Base-by-base conservation (phyloP, 2,797 vertebrate species). In the Clarias laeviceps region DNA sequence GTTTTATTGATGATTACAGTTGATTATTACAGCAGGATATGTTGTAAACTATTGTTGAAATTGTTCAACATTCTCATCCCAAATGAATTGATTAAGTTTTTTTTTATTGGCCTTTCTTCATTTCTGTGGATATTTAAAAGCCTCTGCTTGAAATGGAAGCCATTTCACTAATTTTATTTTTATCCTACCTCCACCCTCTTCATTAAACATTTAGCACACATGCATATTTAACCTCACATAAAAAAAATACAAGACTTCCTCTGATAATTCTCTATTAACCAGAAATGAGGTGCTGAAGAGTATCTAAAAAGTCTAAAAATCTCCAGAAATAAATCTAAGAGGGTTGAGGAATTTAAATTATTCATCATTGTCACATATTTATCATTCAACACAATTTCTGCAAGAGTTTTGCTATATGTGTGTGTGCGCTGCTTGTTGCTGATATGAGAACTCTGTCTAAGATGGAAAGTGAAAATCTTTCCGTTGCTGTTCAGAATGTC, bases 391-490 rank as follows among this genome's bases (percentile, higher is more conserved):
- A 54, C 50, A 54, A 64, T 83, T 74, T 34, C 37, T 64, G 17
- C 29, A 64, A 45, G 29, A 22, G 15, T 34, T 18, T 78, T 59
- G 22, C 74, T 61, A 5, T 80, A 57, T 24, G 32, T 68, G 7
- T 72, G 50, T 57, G 54, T 74, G 72, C 27, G 32, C 9, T 45
- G 54, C 27, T 54, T 32, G 22, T 73, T 80, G 24, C 15, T 54
- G 18, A 59, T 22, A 22, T 34, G 40, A 62, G 64, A 14, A 7
- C 80, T 12, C 68, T 65, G 22, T 17, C 74, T 37, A 29, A 61
- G 24, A 57, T 59, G 3, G 85, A 50, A 85, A 82, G 76, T 76
- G 50, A 17, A 86, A 27, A 50, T 61, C 37, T 78, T 85, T 45
- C 22, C 34, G 1, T 40, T 37, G 57, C 32, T 0, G 22, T 62